Evolutionary conservation across 2,888 invertebrate genomes (phyloP).

Genomic region (Protophormia terraenovae): DNA sequence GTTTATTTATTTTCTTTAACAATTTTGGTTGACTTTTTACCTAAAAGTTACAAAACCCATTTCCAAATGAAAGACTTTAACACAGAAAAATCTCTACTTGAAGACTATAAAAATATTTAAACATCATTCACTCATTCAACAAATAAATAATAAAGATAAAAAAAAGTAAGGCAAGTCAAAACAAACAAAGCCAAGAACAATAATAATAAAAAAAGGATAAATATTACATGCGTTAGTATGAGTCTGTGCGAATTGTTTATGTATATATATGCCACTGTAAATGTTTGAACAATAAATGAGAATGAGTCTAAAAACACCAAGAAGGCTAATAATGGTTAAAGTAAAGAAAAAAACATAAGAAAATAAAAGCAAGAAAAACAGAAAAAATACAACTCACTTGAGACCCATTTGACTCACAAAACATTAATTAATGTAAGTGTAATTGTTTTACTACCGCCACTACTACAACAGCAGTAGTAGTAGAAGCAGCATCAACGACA

Average conservation of each 20-base stretch:
- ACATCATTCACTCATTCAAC: not conserved
- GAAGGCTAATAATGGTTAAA: constrained; percentile 14
- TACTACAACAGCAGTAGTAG: not conserved
- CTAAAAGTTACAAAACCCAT: too few relatives aligned
- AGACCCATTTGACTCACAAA: constrained; percentile 59
- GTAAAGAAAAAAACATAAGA: not conserved
- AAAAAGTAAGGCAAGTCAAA: not conserved
- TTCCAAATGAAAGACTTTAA: too few relatives aligned
- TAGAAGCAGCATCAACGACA: not conserved
- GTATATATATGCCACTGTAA: constrained; percentile 2
- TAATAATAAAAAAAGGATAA: constrained; percentile 1
- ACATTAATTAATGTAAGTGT: constrained; percentile 66
- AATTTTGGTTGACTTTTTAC: too few relatives aligned
- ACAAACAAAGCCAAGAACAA: constrained; percentile 17
- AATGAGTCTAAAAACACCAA: not conserved
- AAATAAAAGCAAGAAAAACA: not conserved
- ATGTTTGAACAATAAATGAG: constrained; percentile 1
- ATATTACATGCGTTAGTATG: not conserved
- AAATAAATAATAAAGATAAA: not conserved
- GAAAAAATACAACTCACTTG: constrained; percentile 49
- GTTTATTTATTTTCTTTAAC: too few relatives aligned
- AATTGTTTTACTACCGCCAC: constrained; percentile 56
- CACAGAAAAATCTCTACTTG: not conserved
- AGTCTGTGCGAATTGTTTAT: constrained; percentile 23
- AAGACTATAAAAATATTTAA: constrained; percentile 11